Percentiles rank a stretch among this genome's conserved stretches.
Evolutionary conservation across 1,140 invertebrate genomes (phyloP).

Genomic region (Papilio polyxenes): DNA sequence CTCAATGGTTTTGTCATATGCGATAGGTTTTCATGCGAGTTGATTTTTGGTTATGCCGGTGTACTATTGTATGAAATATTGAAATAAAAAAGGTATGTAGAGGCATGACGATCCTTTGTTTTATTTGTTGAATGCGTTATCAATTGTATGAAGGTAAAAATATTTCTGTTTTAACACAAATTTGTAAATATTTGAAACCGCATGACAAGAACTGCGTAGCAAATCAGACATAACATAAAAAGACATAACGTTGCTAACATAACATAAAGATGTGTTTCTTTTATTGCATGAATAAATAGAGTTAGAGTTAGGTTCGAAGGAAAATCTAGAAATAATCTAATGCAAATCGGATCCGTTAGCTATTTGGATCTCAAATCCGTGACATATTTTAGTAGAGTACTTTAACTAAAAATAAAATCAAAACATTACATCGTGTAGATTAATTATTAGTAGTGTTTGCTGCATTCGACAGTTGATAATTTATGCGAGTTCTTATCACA

Average conservation of each 20-base stretch:
- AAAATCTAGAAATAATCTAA: background rate
- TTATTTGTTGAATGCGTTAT: background rate
- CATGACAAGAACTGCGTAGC: too few species aligned
- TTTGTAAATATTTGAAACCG: background rate
- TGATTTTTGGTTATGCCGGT: background rate
- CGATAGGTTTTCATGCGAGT: background rate
- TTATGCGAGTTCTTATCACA: background rate
- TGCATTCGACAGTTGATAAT: constrained; percentile 9
- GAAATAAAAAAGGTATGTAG: background rate
- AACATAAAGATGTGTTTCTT: too few species aligned
- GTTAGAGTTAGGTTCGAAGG: too few species aligned
- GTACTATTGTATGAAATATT: background rate
- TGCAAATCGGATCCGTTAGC: background rate
- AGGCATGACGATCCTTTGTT: background rate
- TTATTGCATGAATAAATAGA: too few species aligned
- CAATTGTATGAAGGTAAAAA: background rate
- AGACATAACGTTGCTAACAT: too few species aligned
- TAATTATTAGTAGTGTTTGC: background rate
- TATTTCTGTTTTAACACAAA: too few species aligned
- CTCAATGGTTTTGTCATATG: background rate
- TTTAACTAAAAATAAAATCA: background rate
- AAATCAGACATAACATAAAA: too few species aligned
- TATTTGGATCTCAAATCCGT: background rate
- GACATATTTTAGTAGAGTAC: background rate
- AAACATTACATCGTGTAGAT: background rate